Evolutionary conservation across 30 jellyfish, hydroid and myxozoan genomes (phyloP).

Genomic region (Chironex yamaguchii): DNA sequence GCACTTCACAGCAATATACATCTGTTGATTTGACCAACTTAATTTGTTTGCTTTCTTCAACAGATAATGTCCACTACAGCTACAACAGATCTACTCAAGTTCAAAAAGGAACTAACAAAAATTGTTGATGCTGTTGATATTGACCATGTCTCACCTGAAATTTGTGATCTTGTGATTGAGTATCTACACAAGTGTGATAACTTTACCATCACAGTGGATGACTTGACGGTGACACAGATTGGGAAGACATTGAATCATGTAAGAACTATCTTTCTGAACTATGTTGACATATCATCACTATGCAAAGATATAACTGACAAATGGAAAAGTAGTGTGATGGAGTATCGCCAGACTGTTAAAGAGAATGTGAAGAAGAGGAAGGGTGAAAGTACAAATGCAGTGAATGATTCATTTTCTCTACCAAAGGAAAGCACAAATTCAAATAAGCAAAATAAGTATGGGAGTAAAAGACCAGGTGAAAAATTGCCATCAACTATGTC

Average conservation of each 20-base stretch:
- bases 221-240: neutral
- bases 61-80: no score
- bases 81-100: no score
- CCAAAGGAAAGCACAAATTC: no score
- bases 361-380: neutral
- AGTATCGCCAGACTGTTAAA: neutral
- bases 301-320: neutral
- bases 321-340: neutral
- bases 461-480: no score
- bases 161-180: neutral
- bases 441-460: no score
- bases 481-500: no score
- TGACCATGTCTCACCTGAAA: neutral
- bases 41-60: no score
- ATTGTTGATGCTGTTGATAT: neutral
- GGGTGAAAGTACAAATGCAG: no score
- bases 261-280: neutral
- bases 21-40: no score
- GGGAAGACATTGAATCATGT: neutral
- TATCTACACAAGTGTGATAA: neutral
- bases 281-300: neutral
- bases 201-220: neutral
- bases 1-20: no score
- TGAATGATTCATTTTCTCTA: no score
- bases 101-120: neutral